Evolutionary conservation across 2,113 vertebrate genomes (phyloP).

Genomic region (Callocephalon fimbriatum): DNA sequence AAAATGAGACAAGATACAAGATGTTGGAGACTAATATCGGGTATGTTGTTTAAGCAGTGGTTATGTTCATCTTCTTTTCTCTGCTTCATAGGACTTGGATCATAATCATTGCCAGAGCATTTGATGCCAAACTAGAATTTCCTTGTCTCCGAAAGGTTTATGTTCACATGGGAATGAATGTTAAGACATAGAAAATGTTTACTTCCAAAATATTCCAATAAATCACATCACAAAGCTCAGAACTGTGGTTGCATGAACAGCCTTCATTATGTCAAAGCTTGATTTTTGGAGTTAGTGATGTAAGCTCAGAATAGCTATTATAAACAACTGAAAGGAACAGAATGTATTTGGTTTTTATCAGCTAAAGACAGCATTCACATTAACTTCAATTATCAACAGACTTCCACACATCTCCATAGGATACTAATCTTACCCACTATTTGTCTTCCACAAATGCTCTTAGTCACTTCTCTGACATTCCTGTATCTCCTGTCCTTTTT

Average conservation of each 20-base stretch:
- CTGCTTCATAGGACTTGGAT: background rate
- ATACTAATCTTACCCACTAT: background rate
- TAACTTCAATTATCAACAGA: background rate
- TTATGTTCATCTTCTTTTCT: background rate
- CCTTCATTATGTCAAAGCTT: background rate
- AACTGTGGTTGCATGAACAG: background rate
- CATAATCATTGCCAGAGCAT: background rate
- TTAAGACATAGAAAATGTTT: background rate
- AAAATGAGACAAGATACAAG: background rate
- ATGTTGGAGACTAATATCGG: background rate
- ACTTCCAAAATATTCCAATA: background rate
- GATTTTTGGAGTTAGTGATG: background rate
- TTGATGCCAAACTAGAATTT: background rate
- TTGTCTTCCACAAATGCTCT: background rate
- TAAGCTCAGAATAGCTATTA: background rate
- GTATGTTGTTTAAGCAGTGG: background rate
- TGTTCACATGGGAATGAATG: background rate
- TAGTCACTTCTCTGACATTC: background rate
- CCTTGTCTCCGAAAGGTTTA: background rate
- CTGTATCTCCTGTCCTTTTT: background rate
- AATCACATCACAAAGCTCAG: background rate
- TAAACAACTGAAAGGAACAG: background rate
- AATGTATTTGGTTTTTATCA: background rate
- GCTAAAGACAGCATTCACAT: background rate
- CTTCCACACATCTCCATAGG: background rate